Conservation (phyloP, 2,797 vertebrate genomes). For the Strix occidentalis region DNA sequence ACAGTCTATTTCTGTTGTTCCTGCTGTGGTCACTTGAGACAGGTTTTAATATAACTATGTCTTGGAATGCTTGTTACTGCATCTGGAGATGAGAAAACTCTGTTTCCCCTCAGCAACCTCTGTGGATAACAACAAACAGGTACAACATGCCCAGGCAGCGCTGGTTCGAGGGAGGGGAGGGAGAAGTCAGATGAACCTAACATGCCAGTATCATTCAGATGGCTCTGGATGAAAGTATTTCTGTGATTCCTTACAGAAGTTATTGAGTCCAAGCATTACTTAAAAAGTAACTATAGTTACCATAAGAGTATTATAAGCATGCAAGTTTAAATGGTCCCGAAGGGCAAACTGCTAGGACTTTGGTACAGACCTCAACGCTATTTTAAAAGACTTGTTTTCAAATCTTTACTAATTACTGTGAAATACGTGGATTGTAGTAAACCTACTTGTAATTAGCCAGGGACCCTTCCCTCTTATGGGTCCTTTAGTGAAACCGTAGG, state of each 20-base stretch:
- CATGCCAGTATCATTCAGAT: neutral
- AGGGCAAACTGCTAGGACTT: neutral
- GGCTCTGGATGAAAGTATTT: neutral
- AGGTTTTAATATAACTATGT: neutral
- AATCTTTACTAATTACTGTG: slow-evolving; percentile 17
- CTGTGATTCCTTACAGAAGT: neutral
- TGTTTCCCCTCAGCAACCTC: neutral
- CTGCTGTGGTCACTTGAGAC: neutral
- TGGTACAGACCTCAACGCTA: neutral
- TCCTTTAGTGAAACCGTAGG: neutral
- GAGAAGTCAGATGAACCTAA: neutral
- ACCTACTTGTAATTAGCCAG: neutral
- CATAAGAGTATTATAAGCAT: neutral
- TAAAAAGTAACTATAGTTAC: slow-evolving; percentile 8
- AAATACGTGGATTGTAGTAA: neutral
- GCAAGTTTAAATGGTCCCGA: neutral
- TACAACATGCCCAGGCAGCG: neutral
- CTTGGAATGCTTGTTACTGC: neutral
- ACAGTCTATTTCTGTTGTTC: neutral
- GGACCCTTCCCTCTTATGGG: neutral
- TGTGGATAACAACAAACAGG: neutral
- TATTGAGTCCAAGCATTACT: neutral
- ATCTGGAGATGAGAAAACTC: neutral
- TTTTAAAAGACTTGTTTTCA: slow-evolving; percentile 24
- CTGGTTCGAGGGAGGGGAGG: neutral